These are phyloP conservation scores for Egretta garzetta DNA, from an alignment of 2,113 vertebrate genomes.

Conservation along the genomic window DNA sequence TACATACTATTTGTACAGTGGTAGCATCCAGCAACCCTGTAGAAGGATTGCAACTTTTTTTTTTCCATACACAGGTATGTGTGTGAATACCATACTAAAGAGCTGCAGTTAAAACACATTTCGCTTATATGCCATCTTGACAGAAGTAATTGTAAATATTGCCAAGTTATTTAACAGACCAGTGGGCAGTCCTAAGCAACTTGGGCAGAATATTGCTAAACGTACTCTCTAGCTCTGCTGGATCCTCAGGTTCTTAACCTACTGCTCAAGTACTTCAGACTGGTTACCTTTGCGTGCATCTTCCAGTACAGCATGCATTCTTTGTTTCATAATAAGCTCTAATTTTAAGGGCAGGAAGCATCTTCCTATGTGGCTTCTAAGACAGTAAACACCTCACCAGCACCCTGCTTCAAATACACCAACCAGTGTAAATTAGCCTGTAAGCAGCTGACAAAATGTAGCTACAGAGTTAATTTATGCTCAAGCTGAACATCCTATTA, in stretches of 20 bases:
- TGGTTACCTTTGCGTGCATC: neutral
- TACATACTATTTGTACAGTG: neutral
- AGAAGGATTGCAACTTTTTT: neutral
- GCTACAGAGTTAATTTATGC: neutral
- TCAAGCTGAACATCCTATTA: neutral
- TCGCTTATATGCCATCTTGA: neutral
- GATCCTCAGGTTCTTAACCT: neutral
- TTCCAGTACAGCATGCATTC: neutral
- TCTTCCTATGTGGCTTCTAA: neutral
- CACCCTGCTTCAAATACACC: neutral
- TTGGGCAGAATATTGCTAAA: neutral
- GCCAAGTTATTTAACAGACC: neutral
- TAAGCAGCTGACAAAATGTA: neutral
- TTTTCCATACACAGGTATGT: neutral
- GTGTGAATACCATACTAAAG: neutral
- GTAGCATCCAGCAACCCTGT: neutral
- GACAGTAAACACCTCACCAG: neutral
- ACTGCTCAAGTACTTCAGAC: neutral
- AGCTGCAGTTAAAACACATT: neutral
- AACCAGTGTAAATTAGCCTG: neutral
- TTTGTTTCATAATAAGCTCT: neutral
- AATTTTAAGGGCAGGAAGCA: neutral
- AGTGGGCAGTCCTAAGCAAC: neutral
- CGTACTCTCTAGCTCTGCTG: neutral
- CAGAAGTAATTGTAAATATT: neutral